Conservation (phyloP, 2,797 vertebrate genomes). For the Chiloscyllium punctatum region DNA sequence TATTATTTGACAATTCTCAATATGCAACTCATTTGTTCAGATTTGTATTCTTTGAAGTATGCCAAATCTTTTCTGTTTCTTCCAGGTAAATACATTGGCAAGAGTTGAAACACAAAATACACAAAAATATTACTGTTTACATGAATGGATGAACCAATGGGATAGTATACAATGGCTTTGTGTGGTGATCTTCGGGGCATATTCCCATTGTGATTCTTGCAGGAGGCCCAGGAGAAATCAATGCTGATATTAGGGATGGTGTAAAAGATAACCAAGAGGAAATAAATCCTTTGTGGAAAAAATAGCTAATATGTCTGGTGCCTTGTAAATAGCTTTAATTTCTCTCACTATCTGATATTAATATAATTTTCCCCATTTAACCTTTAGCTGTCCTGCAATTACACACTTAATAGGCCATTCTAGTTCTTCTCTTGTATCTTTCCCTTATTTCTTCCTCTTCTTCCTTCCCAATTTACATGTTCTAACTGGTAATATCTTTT, state of each 20-base stretch:
- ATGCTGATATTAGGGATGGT: background rate
- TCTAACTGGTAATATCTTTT: background rate
- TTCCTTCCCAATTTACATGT: background rate
- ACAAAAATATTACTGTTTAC: background rate
- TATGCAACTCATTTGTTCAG: background rate
- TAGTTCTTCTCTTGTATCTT: background rate
- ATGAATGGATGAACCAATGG: background rate
- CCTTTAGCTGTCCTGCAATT: background rate
- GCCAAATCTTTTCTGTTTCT: background rate
- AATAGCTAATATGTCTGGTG: too few species aligned
- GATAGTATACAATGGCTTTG: background rate
- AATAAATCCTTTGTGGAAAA: background rate
- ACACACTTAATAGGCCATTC: background rate
- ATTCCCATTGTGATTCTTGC: background rate
- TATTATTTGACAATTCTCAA: background rate
- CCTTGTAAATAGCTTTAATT: too few species aligned
- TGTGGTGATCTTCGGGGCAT: background rate
- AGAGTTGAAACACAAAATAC: background rate
- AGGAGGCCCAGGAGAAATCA: background rate
- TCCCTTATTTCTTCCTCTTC: background rate
- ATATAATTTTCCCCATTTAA: too few species aligned
- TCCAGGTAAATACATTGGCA: background rate
- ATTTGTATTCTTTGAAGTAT: background rate
- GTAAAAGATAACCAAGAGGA: background rate
- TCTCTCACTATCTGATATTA: too few species aligned